These are phyloP conservation scores for Helleia helle DNA, from an alignment of 2,888 invertebrate genomes.

Conservation along the genomic window DNA sequence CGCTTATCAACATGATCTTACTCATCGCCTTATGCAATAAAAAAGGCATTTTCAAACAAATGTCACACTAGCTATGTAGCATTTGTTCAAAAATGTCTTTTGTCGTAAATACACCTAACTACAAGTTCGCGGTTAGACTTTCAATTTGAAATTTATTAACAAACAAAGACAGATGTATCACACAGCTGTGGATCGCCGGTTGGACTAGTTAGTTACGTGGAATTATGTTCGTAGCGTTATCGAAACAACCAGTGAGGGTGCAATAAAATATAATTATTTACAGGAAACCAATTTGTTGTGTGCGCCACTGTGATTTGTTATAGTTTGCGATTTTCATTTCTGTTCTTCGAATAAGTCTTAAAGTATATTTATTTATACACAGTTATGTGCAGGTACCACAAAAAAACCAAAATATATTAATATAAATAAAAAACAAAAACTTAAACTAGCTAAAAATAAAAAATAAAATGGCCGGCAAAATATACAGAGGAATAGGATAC, in stretches of 20 bases:
- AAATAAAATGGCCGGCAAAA: too few relatives aligned
- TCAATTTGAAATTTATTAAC: conserved; percentile 26
- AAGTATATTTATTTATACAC: neutral
- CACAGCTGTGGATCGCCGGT: conserved; percentile 31
- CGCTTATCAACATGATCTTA: too few relatives aligned
- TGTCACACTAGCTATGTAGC: too few relatives aligned
- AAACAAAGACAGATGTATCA: conserved; percentile 25
- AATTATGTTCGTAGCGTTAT: conserved; percentile 56
- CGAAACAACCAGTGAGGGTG: conserved; percentile 31
- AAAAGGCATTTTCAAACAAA: too few relatives aligned
- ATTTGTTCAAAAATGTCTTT: too few relatives aligned
- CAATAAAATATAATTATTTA: conserved; percentile 69
- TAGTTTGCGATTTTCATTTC: conserved; percentile 13
- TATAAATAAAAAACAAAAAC: too few relatives aligned
- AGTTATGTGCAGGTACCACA: too few relatives aligned
- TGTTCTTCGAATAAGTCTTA: conserved; percentile 1
- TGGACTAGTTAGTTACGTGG: conserved; percentile 49
- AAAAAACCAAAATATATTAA: too few relatives aligned
- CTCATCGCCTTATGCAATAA: too few relatives aligned
- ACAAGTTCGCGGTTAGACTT: conserved; percentile 16
- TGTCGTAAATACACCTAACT: conserved; percentile 11
- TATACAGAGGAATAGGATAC: too few relatives aligned
- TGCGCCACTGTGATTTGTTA: conserved; percentile 45
- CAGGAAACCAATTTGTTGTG: conserved; percentile 58
- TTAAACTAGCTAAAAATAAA: too few relatives aligned